These are phyloP conservation scores for Holacanthella duospinosa DNA, from an alignment of 2,888 invertebrate species.

Conservation along the genomic window DNA sequence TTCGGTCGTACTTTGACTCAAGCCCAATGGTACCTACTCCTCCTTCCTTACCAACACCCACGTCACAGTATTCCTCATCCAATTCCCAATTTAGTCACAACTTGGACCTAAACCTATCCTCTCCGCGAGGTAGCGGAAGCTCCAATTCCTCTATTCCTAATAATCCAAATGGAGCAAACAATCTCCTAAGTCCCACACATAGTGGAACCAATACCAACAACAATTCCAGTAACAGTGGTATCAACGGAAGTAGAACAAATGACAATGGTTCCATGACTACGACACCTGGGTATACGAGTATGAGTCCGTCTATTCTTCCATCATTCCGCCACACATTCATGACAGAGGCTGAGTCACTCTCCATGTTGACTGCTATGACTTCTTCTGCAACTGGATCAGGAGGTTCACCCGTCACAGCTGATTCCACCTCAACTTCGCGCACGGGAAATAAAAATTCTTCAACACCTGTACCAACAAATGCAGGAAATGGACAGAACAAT, in stretches of 20 bases:
- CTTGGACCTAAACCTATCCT: slow-evolving; percentile 1
- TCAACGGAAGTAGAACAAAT: too few species aligned
- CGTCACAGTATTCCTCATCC: slow-evolving; percentile 6
- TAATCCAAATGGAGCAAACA: neutral
- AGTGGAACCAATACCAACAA: neutral
- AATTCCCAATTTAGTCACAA: slow-evolving; percentile 2
- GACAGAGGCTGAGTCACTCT: slow-evolving; percentile 34
- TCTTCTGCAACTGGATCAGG: slow-evolving; percentile 24
- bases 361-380: slow-evolving; percentile 26
- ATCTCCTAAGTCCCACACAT: neutral
- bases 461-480: slow-evolving; percentile 11
- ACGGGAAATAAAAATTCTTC: slow-evolving; percentile 20
- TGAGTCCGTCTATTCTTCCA: slow-evolving; percentile 34
- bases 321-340: slow-evolving; percentile 37
- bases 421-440: slow-evolving; percentile 41
- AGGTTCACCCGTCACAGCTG: slow-evolving; percentile 49
- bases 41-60: neutral
- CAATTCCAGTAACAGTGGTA: neutral
- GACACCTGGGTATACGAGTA: slow-evolving; percentile 17
- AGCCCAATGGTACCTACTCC: neutral
- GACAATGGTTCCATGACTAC: neutral
- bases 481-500: neutral
- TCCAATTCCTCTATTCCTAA: neutral
- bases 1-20: slow-evolving; percentile 28
- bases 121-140: neutral